phyloP scores from a whole-genome alignment of 2,113 vertebrate genomes.

The mouse (Mus musculus) region GRCm39 chr17:60455001-60455500 shows the following conservation, averaged over 20 bases:
- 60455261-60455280: background rate
- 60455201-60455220: background rate
- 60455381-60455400: background rate
- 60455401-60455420: background rate
- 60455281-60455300: background rate
- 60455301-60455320: background rate
- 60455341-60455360: background rate
- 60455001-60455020: background rate
- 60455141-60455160: background rate
- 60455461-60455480: background rate
- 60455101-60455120: background rate
- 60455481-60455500: background rate
- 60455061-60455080: constrained; percentile 12
- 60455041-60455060: background rate
- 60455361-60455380: background rate
- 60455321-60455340: background rate
- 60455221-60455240: background rate
- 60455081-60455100: background rate
- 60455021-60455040: constrained; percentile 22
- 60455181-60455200: background rate
- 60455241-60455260: background rate
- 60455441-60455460: background rate
- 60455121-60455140: background rate
- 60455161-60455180: background rate
- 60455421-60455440: background rate